A percentile compares a stretch with the other conserved stretches of the same genome.
These are phyloP conservation scores for Acrocephalus scirpaceus DNA, from an alignment of 2,797 vertebrate species.

Conservation along the genomic window DNA sequence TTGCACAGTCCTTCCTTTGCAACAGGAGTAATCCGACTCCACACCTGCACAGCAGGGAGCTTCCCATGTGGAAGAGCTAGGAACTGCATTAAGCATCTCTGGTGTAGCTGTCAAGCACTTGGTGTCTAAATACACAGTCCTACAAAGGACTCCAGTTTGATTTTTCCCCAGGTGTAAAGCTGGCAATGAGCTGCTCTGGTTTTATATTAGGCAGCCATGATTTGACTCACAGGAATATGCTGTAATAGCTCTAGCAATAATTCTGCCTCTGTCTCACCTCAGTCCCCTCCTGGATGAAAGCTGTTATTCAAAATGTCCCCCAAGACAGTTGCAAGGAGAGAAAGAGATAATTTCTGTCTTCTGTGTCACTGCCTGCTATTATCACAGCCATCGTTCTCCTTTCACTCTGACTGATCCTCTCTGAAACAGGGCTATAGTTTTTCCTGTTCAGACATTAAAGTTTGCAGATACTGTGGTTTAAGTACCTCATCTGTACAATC, in stretches of 20 bases:
- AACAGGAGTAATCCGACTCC: not conserved
- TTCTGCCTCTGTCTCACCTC: not conserved
- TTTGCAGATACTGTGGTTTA: not conserved
- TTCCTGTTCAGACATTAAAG: not conserved
- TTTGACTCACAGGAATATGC: not conserved
- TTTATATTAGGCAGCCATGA: not conserved
- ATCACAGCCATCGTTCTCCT: not conserved
- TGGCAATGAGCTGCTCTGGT: not conserved
- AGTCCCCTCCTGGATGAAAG: not conserved
- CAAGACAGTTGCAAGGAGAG: not conserved
- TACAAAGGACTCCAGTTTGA: not conserved
- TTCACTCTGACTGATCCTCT: not conserved
- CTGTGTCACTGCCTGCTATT: not conserved
- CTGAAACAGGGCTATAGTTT: not conserved
- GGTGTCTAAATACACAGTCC: not conserved
- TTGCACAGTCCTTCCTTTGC: not conserved
- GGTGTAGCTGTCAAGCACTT: not conserved
- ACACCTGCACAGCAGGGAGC: not conserved
- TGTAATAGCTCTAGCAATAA: not conserved
- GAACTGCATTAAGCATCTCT: not conserved
- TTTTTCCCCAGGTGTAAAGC: not conserved
- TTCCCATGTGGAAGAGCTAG: not conserved
- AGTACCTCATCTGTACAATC: not conserved
- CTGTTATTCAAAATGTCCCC: conserved; percentile 6
- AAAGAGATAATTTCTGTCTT: not conserved